Evolutionary conservation across 2,888 invertebrate genomes (phyloP), one percentile per base, ranked within the genome.

Genomic region (Autographa gamma): DNA sequence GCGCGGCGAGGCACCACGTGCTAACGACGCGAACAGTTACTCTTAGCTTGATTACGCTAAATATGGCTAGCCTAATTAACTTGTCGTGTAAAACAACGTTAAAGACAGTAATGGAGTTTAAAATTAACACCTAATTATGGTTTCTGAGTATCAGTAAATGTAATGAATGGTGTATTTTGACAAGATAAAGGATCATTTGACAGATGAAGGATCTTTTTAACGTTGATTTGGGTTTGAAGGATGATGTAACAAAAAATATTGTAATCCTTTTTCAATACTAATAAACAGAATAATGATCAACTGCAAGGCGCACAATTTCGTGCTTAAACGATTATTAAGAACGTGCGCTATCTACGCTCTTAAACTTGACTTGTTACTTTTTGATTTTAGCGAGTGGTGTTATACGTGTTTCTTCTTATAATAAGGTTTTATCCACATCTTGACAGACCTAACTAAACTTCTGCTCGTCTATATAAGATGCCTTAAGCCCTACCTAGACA

Each of bases 21-120:
- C 63, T 77, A 77, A 79, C 56, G n/a, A 38, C 13, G 68, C 56
- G 8, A 61, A 66, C 60, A 60, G 80, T 76, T 59, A 65, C 58
- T 61, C 71, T 79, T 76, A 60, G 72, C 67, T 59, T 68, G 41
- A 34, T 3, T 41, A 16, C 16, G 65, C 31, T 68, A 80, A 77
- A 16, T n/a, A 19, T n/a, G 52, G 38, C 32, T 6, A 52, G 34
- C 62, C 52, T 67, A 16, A 71, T 79, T 65, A 77, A 16, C 63
- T 32, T 56, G 19, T 56, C 7, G 16, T 59, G 32, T 16, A 48
- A 38, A 25, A 52, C 7, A 13, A 13, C 25, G 19, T 48, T 2
- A 9, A 19, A 54, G 19, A 25, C 13, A 13, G 3, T 25, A 56
- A 56, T 25, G 54, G 25, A 5, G 19, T 18, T 25, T n/a, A 48